Evolutionary conservation across 2,113 vertebrate genomes (phyloP).

Genomic region (Urocolius indicus): DNA sequence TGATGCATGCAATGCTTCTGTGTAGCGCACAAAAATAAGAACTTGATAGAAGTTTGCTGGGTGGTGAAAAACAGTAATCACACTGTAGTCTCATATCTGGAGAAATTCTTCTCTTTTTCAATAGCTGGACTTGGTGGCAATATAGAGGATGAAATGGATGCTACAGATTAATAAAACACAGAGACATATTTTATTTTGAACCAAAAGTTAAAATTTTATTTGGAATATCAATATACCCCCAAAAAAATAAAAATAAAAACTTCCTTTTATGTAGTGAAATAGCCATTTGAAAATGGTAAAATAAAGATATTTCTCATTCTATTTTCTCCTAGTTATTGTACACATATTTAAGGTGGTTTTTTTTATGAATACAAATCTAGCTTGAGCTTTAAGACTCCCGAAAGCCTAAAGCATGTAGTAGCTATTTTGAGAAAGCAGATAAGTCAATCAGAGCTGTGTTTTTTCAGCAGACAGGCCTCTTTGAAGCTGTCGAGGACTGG

Average conservation of each 20-base stretch:
- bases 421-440: slow-evolving; percentile 58
- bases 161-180: slow-evolving; percentile 9
- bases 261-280: slow-evolving; percentile 78
- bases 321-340: slow-evolving; percentile 66
- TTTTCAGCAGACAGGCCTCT: slow-evolving; percentile 22
- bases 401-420: slow-evolving; percentile 41
- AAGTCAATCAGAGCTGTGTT: slow-evolving; percentile 18
- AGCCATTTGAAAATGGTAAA: slow-evolving; percentile 81
- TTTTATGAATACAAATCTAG: slow-evolving; percentile 64
- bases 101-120: background rate
- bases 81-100: rapidly evolving
- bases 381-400: slow-evolving; percentile 49
- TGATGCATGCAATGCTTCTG: background rate
- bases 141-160: background rate
- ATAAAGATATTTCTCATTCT: slow-evolving; percentile 74
- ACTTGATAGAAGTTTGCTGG: background rate
- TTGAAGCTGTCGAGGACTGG: slow-evolving; percentile 8
- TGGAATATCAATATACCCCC: slow-evolving; percentile 80
- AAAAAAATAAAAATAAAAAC: slow-evolving; percentile 80
- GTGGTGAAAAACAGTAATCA: background rate
- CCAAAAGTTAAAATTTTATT: slow-evolving; percentile 84
- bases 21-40: background rate
- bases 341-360: slow-evolving; percentile 44
- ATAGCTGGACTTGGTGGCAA: background rate
- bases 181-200: slow-evolving; percentile 69